These are phyloP conservation scores for Archivesica marissinica DNA, from an alignment of 1,140 invertebrate species.

Conservation along the genomic window DNA sequence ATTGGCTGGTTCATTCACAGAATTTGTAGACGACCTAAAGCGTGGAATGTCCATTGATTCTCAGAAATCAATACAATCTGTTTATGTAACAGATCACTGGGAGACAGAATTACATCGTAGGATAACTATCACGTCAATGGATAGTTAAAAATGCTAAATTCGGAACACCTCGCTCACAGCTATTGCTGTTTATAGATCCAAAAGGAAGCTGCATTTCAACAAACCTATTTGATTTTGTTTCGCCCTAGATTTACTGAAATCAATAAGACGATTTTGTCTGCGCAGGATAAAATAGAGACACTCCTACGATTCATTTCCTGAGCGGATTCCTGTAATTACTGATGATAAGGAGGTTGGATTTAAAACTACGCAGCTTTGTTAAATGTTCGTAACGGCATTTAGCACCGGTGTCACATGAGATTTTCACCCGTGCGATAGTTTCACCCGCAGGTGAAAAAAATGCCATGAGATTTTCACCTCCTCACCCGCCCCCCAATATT, in stretches of 20 bases:
- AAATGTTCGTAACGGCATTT: too few species aligned
- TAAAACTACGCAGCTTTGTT: too few species aligned
- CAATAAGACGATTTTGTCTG: constrained; percentile 12
- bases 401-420: too few species aligned
- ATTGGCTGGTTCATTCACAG: constrained; percentile 49
- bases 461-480: too few species aligned
- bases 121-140: constrained; percentile 44
- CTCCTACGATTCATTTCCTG: constrained; percentile 15
- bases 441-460: too few species aligned
- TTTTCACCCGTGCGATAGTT: too few species aligned
- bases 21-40: constrained; percentile 38
- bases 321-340: constrained; percentile 8
- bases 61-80: constrained; percentile 19
- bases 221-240: background rate
- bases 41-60: constrained; percentile 37
- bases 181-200: constrained; percentile 24
- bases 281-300: constrained; percentile 17
- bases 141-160: constrained; percentile 44
- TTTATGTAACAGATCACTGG: constrained; percentile 38
- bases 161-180: constrained; percentile 33
- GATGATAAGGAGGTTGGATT: background rate
- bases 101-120: constrained; percentile 35
- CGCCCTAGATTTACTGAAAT: constrained; percentile 1
- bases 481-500: too few species aligned
- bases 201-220: constrained; percentile 21